Evolutionary conservation across 2,888 invertebrate species (phyloP).

Genomic region (Sphaerophoria rueppellii): DNA sequence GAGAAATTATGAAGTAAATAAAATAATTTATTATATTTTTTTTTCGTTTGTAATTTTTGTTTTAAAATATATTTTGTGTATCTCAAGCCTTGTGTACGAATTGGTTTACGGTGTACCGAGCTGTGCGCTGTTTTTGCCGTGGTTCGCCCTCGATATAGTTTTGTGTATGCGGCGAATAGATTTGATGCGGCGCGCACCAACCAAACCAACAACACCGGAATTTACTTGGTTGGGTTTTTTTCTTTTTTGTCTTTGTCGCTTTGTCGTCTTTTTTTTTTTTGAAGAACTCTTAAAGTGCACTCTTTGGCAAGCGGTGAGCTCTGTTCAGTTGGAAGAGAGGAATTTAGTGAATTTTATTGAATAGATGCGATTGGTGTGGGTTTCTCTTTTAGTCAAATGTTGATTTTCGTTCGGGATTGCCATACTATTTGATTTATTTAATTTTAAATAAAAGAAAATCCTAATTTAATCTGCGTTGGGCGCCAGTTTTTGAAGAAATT

Average conservation of each 20-base stretch:
- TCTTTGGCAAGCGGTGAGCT: background rate
- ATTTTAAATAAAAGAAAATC: background rate
- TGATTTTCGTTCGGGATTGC: slow-evolving; percentile 12
- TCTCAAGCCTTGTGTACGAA: slow-evolving; percentile 62
- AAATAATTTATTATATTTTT: slow-evolving; percentile 41
- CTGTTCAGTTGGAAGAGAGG: slow-evolving; percentile 8
- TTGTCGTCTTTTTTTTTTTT: slow-evolving; percentile 57
- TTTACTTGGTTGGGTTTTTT: slow-evolving; percentile 38
- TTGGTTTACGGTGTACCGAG: slow-evolving; percentile 71
- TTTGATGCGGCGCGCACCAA: slow-evolving; percentile 72
- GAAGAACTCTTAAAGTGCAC: background rate
- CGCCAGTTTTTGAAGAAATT: no score
- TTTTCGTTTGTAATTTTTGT: slow-evolving; percentile 34
- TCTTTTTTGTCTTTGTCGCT: slow-evolving; percentile 10
- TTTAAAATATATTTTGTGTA: slow-evolving; percentile 46
- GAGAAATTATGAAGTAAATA: slow-evolving; percentile 48
- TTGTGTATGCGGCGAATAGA: slow-evolving; percentile 74
- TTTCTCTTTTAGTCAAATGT: slow-evolving; percentile 52
- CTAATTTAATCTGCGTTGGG: no score
- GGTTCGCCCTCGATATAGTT: slow-evolving; percentile 73
- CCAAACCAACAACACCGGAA: slow-evolving; percentile 73
- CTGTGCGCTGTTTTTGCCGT: slow-evolving; percentile 72
- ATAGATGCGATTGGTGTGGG: slow-evolving; percentile 7
- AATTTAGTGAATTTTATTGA: background rate
- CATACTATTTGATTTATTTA: background rate